Percentiles rank a stretch among this genome's conserved stretches.
Conservation (phyloP, 2,888 invertebrate genomes). For the Himalopsyche kuldschensis region DNA sequence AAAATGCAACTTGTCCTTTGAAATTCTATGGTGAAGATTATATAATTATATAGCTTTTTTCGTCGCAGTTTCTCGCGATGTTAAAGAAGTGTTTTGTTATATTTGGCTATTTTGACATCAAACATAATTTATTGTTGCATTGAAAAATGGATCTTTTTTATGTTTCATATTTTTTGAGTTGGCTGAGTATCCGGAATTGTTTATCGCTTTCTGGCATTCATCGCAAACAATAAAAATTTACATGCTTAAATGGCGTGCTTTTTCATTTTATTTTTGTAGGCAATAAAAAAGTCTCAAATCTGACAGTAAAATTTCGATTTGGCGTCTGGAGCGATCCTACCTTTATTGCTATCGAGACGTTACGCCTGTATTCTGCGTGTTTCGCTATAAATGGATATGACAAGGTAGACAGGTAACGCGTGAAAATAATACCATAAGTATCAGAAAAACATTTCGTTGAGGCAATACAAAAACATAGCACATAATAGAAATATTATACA, state of each 20-base stretch:
- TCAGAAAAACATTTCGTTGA: neutral
- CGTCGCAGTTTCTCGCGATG: too few species aligned
- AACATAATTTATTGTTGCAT: too few species aligned
- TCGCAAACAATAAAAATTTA: neutral
- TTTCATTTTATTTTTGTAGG: conserved; percentile 21
- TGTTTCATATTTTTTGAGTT: too few species aligned
- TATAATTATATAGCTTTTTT: too few species aligned
- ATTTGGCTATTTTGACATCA: too few species aligned
- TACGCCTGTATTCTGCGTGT: conserved; percentile 15
- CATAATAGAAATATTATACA: too few species aligned
- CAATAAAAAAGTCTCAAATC: conserved; percentile 23
- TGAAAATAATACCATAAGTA: neutral
- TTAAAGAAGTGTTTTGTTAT: too few species aligned
- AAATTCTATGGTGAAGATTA: too few species aligned
- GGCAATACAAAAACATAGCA: neutral
- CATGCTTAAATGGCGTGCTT: neutral
- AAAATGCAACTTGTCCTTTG: too few species aligned
- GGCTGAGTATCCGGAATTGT: neutral
- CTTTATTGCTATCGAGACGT: neutral
- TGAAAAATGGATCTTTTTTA: too few species aligned
- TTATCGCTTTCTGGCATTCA: neutral
- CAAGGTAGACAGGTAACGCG: neutral
- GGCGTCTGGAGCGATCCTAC: conserved; percentile 24
- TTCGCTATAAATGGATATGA: neutral
- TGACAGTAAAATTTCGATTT: conserved; percentile 28